These are phyloP conservation scores for Augiades crinisus DNA, from an alignment of 2,888 invertebrate genomes.

Conservation along the genomic window DNA sequence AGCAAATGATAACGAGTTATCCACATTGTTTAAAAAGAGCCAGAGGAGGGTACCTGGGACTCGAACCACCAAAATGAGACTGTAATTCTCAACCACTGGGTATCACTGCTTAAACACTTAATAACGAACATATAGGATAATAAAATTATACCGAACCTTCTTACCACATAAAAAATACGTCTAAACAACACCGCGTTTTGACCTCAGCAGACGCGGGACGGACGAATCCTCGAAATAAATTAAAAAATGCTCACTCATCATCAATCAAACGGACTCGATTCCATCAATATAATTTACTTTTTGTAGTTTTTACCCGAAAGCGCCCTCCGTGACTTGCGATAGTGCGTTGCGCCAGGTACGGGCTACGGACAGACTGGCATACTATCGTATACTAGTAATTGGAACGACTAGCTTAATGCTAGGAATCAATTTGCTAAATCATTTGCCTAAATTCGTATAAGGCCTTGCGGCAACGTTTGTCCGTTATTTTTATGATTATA, in stretches of 20 bases:
- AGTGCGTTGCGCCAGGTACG: constrained; percentile 64
- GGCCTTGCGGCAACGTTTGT: no score
- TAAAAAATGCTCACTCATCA: constrained; percentile 79
- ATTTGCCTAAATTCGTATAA: constrained; percentile 1
- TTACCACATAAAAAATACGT: constrained; percentile 6
- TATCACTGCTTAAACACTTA: no score
- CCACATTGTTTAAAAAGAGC: no score
- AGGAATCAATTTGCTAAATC: constrained; percentile 25
- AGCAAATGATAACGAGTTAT: no score
- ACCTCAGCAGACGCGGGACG: constrained; percentile 51
- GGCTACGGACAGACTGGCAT: constrained; percentile 27
- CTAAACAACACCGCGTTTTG: constrained; percentile 38
- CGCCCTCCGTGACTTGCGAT: constrained; percentile 72
- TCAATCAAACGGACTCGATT: constrained; percentile 79
- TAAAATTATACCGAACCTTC: constrained; percentile 18
- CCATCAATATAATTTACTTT: constrained; percentile 81
- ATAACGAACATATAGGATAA: neutral
- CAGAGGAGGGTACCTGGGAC: no score
- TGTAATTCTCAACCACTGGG: no score
- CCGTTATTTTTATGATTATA: neutral
- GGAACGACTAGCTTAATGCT: constrained; percentile 14
- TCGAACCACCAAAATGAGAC: no score
- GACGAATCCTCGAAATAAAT: constrained; percentile 77
- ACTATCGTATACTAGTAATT: constrained; percentile 11
- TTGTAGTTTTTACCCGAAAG: constrained; percentile 78